Evolutionary conservation across 2,113 vertebrate species (phyloP), one percentile per base, ranked within the genome.

Genomic region (Aspidoscelis tigris): DNA sequence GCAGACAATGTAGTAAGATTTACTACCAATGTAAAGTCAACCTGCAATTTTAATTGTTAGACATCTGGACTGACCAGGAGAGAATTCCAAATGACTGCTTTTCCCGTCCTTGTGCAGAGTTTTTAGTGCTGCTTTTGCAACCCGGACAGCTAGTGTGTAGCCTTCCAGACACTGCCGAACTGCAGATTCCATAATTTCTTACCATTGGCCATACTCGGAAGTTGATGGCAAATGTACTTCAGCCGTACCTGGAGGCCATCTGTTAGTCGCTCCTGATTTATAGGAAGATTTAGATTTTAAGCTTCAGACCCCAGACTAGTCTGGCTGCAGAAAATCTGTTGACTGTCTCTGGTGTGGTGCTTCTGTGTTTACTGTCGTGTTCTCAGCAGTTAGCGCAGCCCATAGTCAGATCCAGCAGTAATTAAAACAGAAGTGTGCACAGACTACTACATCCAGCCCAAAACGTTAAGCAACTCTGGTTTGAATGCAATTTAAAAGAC

Each of bases 381-480:
- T 18, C 14, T 18, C 0, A 1, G 66, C 76, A 71, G 65, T 26
- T 26, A 66, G 22, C 7, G 39, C 33, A 33, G 33, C 22, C 41
- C 26, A 47, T 53, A 77, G 75, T 47, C 81, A 70, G 72, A 20
- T 50, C 55, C 20, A 53, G 11, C 68, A 76, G 55, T 39, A 3
- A 11, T 78, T 82, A 43, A 65, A 88, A n/a, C 9, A 0, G n/a
- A 61, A 39, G 21, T 66, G 50, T 16, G 80, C 5, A 0, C 85
- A 79, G 76, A 73, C 41, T 26, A 0, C 26, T 41, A 33, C 80
- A 47, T 50, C 33, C 85, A 58, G 11, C 66, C 2, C 8, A 24
- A 65, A 70, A 33, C 39, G 55, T 70, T 61, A 33, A 43, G 24
- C 7, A 41, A 11, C 0, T 88, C 82, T 83, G 72, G 81, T 91